A percentile compares a stretch with the other conserved stretches of the same genome.
Evolutionary conservation across 2,797 vertebrate genomes (phyloP).

Genomic region (Alfaro cultratus): DNA sequence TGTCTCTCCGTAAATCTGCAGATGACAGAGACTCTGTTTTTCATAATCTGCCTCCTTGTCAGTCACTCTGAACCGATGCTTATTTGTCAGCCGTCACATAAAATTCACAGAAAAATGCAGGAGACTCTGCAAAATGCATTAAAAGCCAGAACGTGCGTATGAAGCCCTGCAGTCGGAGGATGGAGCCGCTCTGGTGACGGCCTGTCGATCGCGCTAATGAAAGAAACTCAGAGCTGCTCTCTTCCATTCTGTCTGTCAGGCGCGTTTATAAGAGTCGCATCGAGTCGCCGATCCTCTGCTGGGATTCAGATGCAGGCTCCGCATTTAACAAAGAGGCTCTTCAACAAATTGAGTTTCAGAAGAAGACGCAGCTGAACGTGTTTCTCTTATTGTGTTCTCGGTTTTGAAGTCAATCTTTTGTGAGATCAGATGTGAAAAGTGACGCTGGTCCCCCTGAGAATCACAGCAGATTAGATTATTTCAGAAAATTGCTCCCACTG

Average conservation of each 20-base stretch:
- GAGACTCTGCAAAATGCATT: constrained; percentile 17
- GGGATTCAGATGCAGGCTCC: constrained; percentile 52
- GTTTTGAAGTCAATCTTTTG: constrained; percentile 64
- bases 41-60: constrained; percentile 42
- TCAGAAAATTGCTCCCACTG: constrained; percentile 42
- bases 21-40: constrained; percentile 9
- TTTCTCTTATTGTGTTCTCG: constrained; percentile 64
- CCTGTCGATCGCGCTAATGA: constrained; percentile 43
- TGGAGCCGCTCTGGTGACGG: constrained; percentile 15
- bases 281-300: constrained; percentile 39
- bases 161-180: constrained; percentile 3
- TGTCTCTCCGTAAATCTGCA: constrained; percentile 26
- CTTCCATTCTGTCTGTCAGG: constrained; percentile 60
- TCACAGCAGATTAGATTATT: constrained; percentile 53
- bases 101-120: constrained; percentile 15
- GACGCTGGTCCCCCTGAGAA: constrained; percentile 20
- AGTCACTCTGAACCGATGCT: constrained; percentile 51
- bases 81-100: constrained; percentile 59
- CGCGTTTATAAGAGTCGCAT: constrained; percentile 51
- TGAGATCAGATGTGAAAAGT: constrained; percentile 58
- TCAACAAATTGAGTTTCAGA: constrained; percentile 75
- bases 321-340: constrained; percentile 65
- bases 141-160: constrained; percentile 17
- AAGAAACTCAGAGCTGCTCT: constrained; percentile 48
- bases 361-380: constrained; percentile 55